phyloP scores from a whole-genome alignment of 2,888 invertebrate species.

The Agonopterix arenella region DNA sequence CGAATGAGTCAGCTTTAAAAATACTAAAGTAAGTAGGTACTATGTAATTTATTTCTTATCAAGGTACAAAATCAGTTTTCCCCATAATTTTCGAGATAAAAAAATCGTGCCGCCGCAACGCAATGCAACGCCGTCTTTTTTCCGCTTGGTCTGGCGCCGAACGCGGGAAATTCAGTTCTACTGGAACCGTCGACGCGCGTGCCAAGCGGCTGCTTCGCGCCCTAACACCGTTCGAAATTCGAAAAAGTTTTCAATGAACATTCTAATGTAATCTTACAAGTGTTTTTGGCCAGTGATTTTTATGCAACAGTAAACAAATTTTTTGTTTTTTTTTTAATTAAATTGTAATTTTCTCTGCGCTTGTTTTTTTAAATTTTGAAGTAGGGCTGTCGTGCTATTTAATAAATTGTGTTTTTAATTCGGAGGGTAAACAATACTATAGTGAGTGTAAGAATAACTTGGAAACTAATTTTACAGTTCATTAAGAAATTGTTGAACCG shows the following conservation, averaged over 20 bases:
- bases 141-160: neutral
- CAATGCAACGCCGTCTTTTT: too few relatives aligned
- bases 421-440: neutral
- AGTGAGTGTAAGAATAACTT: conserved; percentile 3
- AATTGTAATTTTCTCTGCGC: neutral
- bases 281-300: neutral
- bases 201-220: conserved; percentile 4
- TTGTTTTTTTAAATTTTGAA: neutral
- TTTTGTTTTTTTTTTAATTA: neutral
- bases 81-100: too few relatives aligned
- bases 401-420: neutral
- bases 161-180: conserved; percentile 9
- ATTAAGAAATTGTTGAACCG: conserved; percentile 26
- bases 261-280: neutral
- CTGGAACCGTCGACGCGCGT: conserved; percentile 8
- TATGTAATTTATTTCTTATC: neutral
- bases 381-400: neutral
- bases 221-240: conserved; percentile 4
- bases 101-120: too few relatives aligned
- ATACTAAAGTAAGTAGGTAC: neutral
- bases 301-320: neutral
- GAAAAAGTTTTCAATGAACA: conserved; percentile 6
- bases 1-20: too few relatives aligned
- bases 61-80: too few relatives aligned
- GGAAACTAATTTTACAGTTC: conserved; percentile 12